Percentiles rank a stretch among this genome's conserved stretches.
phyloP scores from a whole-genome alignment of 1,140 invertebrate species.

The Achroia grisella region DNA sequence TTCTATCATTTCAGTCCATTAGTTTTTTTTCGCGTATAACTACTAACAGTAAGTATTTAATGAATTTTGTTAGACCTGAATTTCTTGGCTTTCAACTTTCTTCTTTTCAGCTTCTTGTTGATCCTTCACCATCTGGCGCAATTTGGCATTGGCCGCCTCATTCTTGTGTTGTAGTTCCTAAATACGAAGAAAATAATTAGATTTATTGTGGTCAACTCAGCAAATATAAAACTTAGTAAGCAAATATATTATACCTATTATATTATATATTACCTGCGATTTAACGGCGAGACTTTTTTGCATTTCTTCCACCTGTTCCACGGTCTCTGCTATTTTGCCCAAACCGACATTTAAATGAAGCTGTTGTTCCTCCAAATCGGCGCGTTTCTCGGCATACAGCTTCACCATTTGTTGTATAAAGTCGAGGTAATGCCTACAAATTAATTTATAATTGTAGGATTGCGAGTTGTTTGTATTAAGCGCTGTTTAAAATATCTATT shows the following conservation, averaged over 20 bases:
- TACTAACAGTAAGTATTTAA: too few relatives aligned
- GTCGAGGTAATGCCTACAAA: constrained; percentile 95
- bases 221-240: too few relatives aligned
- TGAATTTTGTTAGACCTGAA: constrained; percentile 86
- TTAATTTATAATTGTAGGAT: too few relatives aligned
- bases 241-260: too few relatives aligned
- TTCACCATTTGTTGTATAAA: constrained; percentile 99
- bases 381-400: constrained; percentile 97
- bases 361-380: constrained; percentile 98
- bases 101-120: constrained; percentile 99
- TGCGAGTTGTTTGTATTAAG: too few relatives aligned
- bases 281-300: constrained; percentile 99
- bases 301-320: constrained; percentile 99
- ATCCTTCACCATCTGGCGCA: constrained; percentile 99
- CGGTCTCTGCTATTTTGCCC: constrained; percentile 99
- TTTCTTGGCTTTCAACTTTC: constrained; percentile 98
- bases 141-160: constrained; percentile 97
- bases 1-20: too few relatives aligned
- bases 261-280: constrained; percentile 76
- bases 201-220: neutral
- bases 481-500: too few relatives aligned
- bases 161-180: constrained; percentile 98
- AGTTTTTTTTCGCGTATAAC: too few relatives aligned
- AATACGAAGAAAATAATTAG: neutral
- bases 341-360: constrained; percentile 98